phyloP scores from a whole-genome alignment of 1,140 invertebrate species.

The Ditylenchus dipsaci region DNA sequence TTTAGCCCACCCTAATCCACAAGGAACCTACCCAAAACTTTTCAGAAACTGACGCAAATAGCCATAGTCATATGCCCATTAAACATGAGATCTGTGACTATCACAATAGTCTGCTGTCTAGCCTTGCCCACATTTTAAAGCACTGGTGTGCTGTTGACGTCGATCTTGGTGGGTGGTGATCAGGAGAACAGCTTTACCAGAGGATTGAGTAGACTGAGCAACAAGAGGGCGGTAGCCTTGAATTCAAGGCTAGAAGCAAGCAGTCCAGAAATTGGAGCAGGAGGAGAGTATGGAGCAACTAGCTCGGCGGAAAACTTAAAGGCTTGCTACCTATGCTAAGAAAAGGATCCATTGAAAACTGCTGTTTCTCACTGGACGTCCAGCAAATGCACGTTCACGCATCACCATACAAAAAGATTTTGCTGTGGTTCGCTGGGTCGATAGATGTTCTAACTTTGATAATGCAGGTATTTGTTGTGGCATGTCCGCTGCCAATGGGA shows the following conservation, averaged over 20 bases:
- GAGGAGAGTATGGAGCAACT: background rate
- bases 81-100: background rate
- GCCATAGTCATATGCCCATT: background rate
- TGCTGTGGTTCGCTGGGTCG: slow-evolving; percentile 57
- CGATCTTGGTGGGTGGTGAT: background rate
- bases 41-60: slow-evolving; percentile 21
- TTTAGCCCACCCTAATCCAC: too few relatives aligned
- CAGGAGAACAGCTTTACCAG: background rate
- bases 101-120: background rate
- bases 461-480: too few relatives aligned
- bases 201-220: background rate
- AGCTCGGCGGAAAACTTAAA: background rate
- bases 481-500: too few relatives aligned
- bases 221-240: background rate
- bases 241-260: background rate
- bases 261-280: background rate
- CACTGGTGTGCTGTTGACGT: background rate
- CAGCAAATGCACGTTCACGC: slow-evolving; percentile 36
- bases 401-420: slow-evolving; percentile 48
- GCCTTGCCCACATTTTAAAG: background rate
- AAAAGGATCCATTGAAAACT: slow-evolving; percentile 5
- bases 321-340: background rate
- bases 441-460: too few relatives aligned
- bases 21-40: background rate
- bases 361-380: background rate